These are phyloP conservation scores for Melanotaenia pygmaea DNA, from an alignment of 2,797 vertebrate genomes.

Conservation along the genomic window DNA sequence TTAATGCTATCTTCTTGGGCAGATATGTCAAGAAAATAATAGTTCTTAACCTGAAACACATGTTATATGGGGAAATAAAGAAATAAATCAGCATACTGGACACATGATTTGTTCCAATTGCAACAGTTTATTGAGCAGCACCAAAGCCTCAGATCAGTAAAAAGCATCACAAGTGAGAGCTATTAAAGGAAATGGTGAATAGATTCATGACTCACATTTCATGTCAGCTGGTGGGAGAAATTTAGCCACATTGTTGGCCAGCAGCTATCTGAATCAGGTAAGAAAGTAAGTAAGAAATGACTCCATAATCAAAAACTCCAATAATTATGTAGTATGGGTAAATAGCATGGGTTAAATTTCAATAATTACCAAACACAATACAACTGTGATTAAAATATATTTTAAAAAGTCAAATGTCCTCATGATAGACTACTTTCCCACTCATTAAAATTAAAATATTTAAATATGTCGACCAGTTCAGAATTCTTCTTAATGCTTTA, in stretches of 20 bases:
- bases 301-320: too few species aligned
- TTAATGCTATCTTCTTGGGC: not conserved
- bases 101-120: not conserved
- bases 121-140: not conserved
- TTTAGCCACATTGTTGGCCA: too few species aligned
- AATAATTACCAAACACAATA: not conserved
- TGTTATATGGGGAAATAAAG: not conserved
- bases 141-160: not conserved
- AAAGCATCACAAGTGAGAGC: not conserved
- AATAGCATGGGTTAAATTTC: not conserved
- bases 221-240: not conserved
- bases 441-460: too few species aligned
- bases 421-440: too few species aligned
- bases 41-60: not conserved
- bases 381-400: not conserved
- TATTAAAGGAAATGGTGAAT: not conserved
- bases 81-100: not conserved
- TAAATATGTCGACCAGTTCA: too few species aligned
- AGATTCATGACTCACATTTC: not conserved
- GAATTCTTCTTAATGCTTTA: not conserved
- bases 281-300: too few species aligned
- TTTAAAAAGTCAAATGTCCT: not conserved
- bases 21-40: not conserved
- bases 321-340: too few species aligned
- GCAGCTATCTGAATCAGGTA: too few species aligned